Evolutionary conservation across 2,888 invertebrate species (phyloP).

Genomic region (Furcula furcula): DNA sequence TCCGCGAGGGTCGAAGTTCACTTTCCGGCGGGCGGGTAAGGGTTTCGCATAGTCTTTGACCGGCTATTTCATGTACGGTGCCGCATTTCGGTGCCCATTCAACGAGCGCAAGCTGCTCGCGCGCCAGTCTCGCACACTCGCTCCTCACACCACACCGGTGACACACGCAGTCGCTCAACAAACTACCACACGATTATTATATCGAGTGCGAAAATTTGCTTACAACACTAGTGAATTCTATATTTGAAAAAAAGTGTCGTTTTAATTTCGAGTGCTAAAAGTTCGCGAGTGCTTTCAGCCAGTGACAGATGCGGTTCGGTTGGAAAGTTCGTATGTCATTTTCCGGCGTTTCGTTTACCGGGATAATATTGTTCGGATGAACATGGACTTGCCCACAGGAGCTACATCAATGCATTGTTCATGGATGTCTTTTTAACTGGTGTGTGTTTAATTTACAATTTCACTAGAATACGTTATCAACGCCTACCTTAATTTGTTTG

Average conservation of each 20-base stretch:
- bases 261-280: constrained; percentile 27
- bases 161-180: constrained; percentile 48
- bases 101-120: constrained; percentile 77
- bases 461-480: constrained; percentile 20
- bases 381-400: constrained; percentile 79
- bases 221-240: constrained; percentile 45
- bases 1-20: constrained; percentile 59
- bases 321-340: constrained; percentile 29
- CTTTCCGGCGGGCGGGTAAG: constrained; percentile 66
- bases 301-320: constrained; percentile 47
- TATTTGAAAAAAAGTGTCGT: constrained; percentile 36
- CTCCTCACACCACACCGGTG: constrained; percentile 60
- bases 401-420: constrained; percentile 79
- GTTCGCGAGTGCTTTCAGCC: constrained; percentile 47
- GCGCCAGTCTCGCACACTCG: constrained; percentile 72
- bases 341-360: constrained; percentile 43
- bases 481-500: constrained; percentile 21
- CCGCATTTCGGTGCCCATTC: constrained; percentile 81
- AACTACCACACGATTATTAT: constrained; percentile 33
- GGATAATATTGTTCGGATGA: constrained; percentile 62
- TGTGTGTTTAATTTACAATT: constrained; percentile 59
- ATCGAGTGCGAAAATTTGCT: constrained; percentile 46
- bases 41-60: constrained; percentile 78
- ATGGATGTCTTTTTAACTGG: constrained; percentile 81
- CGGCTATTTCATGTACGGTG: constrained; percentile 79